phyloP scores from a whole-genome alignment of 2,888 invertebrate genomes.

The Clunio marinus region DNA sequence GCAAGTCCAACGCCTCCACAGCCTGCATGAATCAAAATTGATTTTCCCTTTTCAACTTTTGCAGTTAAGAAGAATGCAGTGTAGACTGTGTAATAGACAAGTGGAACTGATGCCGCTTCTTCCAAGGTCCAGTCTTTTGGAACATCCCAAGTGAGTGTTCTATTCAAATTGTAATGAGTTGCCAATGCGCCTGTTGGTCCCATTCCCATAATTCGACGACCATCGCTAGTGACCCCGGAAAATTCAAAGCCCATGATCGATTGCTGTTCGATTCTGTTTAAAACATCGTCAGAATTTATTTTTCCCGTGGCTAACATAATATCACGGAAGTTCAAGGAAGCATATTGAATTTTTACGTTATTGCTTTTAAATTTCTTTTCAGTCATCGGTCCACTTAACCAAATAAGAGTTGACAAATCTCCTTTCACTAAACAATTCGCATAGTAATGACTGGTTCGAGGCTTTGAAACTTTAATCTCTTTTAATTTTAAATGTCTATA shows the following conservation, averaged over 20 bases:
- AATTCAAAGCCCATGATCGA: conserved; percentile 61
- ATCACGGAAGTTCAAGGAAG: conserved; percentile 82
- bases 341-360: conserved; percentile 59
- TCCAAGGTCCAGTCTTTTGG: conserved; percentile 64
- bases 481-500: conserved; percentile 71
- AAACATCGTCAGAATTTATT: conserved; percentile 72
- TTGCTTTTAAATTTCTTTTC: conserved; percentile 54
- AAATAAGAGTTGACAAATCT: conserved; percentile 71
- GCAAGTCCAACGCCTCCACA: conserved; percentile 67
- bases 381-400: conserved; percentile 63
- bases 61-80: conserved; percentile 47
- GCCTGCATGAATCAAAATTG: conserved; percentile 50
- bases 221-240: conserved; percentile 55
- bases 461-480: conserved; percentile 51
- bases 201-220: conserved; percentile 57
- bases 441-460: conserved; percentile 60
- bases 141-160: conserved; percentile 58
- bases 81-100: conserved; percentile 62
- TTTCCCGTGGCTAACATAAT: conserved; percentile 85
- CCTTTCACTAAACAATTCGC: conserved; percentile 68
- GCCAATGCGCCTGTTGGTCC: conserved; percentile 37
- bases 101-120: conserved; percentile 67
- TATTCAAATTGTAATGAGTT: conserved; percentile 53
- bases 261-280: conserved; percentile 57
- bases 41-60: conserved; percentile 51